phyloP scores from a whole-genome alignment of 1,140 invertebrate genomes.

The Muscidifurax raptorellus region DNA sequence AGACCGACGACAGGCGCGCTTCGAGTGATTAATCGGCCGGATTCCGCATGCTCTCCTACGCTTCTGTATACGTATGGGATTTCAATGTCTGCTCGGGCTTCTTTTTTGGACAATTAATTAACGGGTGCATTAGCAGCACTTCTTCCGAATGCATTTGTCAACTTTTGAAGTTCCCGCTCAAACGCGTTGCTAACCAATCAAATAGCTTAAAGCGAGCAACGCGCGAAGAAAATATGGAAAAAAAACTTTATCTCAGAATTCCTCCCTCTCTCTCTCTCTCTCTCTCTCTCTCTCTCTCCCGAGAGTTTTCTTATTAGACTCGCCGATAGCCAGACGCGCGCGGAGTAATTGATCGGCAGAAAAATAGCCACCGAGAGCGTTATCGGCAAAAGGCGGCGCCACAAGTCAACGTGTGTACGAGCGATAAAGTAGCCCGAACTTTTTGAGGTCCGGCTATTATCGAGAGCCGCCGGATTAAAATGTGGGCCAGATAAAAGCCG shows the following conservation, averaged over 20 bases:
- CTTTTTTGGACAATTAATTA: too few relatives aligned
- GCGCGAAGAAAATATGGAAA: not conserved
- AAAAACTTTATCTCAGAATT: too few relatives aligned
- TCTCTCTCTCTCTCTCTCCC: too few relatives aligned
- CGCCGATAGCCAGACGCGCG: not conserved
- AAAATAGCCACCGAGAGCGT: constrained; percentile 6
- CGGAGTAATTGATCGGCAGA: constrained; percentile 10
- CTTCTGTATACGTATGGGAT: too few relatives aligned
- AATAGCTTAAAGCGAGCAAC: too few relatives aligned
- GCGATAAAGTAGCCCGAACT: constrained; percentile 6
- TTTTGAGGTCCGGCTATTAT: constrained; percentile 30
- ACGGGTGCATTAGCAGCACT: too few relatives aligned
- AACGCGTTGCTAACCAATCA: too few relatives aligned
- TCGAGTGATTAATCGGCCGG: constrained; percentile 17
- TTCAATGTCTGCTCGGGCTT: too few relatives aligned
- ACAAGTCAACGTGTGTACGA: constrained; percentile 27
- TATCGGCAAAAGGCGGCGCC: not conserved
- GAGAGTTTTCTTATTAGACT: constrained; percentile 2
- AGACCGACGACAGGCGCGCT: not conserved
- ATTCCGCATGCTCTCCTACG: not conserved
- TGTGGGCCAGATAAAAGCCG: constrained; percentile 38
- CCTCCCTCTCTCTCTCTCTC: too few relatives aligned
- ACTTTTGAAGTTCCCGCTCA: too few relatives aligned
- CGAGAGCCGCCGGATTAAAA: constrained; percentile 36
- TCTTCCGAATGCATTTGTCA: too few relatives aligned